These are phyloP conservation scores for Pangasius larnaudii DNA, from an alignment of 2,797 vertebrate genomes.

Conservation along the genomic window DNA sequence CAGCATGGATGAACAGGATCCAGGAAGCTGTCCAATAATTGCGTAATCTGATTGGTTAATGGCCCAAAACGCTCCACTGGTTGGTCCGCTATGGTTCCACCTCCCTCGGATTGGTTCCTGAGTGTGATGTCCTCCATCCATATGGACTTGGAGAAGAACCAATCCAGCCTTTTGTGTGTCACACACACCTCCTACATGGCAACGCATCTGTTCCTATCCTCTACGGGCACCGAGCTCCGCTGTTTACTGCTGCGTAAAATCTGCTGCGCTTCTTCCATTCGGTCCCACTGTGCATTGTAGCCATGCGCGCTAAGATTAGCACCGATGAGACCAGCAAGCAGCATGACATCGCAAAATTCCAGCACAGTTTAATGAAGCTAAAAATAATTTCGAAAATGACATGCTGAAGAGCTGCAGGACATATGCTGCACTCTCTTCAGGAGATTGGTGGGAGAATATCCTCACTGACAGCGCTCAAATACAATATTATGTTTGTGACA, in stretches of 20 bases:
- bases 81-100: slow-evolving; percentile 26
- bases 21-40: neutral
- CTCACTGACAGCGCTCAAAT: neutral
- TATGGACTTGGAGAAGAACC: slow-evolving; percentile 68
- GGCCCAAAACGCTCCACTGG: neutral
- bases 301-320: slow-evolving; percentile 16
- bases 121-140: slow-evolving; percentile 62
- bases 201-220: slow-evolving; percentile 54
- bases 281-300: slow-evolving; percentile 1
- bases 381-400: slow-evolving; percentile 1
- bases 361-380: slow-evolving; percentile 23
- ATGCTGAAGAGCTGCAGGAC: neutral
- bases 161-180: slow-evolving; percentile 55
- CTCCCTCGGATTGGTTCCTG: slow-evolving; percentile 65
- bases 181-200: slow-evolving; percentile 52
- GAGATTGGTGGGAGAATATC: neutral
- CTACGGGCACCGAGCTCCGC: neutral
- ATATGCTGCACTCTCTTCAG: neutral
- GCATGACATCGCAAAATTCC: slow-evolving; percentile 35
- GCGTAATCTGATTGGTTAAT: neutral
- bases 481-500: neutral
- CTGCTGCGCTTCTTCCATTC: slow-evolving; percentile 14
- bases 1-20: neutral
- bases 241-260: slow-evolving; percentile 18
- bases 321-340: slow-evolving; percentile 30